Conservation (phyloP, 2,113 vertebrate genomes). For the Cranoglanis bouderius region DNA sequence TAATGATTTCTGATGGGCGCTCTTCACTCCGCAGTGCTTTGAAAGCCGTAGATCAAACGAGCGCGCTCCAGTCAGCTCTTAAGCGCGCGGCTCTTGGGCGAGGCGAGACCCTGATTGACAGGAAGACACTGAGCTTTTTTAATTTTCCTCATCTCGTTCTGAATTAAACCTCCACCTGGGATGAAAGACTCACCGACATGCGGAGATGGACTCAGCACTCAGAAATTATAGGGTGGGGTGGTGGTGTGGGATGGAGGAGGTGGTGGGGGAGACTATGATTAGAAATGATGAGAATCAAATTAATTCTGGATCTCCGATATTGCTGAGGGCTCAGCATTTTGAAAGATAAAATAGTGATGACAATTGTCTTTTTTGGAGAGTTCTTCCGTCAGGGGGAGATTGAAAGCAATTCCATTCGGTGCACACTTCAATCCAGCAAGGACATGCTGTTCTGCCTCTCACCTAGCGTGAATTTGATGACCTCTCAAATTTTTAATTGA, state of each 20-base stretch:
- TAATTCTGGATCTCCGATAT: slow-evolving; percentile 67
- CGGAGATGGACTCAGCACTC: slow-evolving; percentile 57
- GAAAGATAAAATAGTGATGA: slow-evolving; percentile 79
- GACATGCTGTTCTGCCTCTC: slow-evolving; percentile 33
- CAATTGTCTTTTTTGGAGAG: slow-evolving; percentile 67
- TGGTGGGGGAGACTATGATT: slow-evolving; percentile 66
- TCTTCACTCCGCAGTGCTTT: slow-evolving; percentile 62
- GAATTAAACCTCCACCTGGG: slow-evolving; percentile 85
- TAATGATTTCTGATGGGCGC: slow-evolving; percentile 79
- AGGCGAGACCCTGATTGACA: slow-evolving; percentile 82
- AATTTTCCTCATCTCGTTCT: slow-evolving; percentile 82
- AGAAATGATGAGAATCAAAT: slow-evolving; percentile 68
- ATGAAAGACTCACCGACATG: slow-evolving; percentile 76
- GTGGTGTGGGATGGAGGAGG: slow-evolving; percentile 30
- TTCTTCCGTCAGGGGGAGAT: slow-evolving; percentile 55
- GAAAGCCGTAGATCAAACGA: slow-evolving; percentile 81
- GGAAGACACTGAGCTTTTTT: slow-evolving; percentile 68
- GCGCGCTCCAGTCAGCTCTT: slow-evolving; percentile 79
- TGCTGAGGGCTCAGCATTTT: slow-evolving; percentile 77
- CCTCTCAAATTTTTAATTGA: slow-evolving; percentile 51
- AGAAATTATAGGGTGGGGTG: slow-evolving; percentile 62
- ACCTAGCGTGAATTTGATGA: slow-evolving; percentile 42
- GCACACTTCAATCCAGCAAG: slow-evolving; percentile 59
- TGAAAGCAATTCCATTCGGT: slow-evolving; percentile 44
- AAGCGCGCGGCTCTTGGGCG: slow-evolving; percentile 74